Evolutionary conservation across 2,888 invertebrate genomes (phyloP), one percentile per base, ranked within the genome.

Genomic region (Halocaridina rubra): DNA sequence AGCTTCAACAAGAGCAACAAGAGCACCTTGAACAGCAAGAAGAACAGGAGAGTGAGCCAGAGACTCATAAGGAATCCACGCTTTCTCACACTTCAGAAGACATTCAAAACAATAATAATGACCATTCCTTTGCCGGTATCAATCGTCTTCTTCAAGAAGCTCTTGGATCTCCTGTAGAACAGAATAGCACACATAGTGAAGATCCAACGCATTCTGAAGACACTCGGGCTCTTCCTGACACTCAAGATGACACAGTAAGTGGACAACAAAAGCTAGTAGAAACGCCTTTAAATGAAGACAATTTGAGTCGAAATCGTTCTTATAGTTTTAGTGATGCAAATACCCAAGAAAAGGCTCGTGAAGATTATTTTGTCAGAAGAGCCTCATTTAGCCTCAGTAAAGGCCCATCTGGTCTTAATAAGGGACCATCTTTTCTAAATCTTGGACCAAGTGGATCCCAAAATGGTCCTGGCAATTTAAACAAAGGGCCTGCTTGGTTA

Each of bases 401-500:
- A 61, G 82, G 82, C 4, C 82, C 82, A 16, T 84, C 82, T 39
- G 78, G 78, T 10, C 22, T 84, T 16, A 78, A 84, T 30, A 27
- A 29, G 30, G 82, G 82, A n/a, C 82, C 82, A 16, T 84, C 82
- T 16, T 67, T 61, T 10, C 30, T 78, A 19, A 27, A 71, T 24
- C 78, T 33, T 19, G 82, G 82, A 4, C 82, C 82, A 64, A 46
- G 53, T 10, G 82, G 82, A 30, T 46, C 59, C 1, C 67, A 84
- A 4, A 84, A 84, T 61, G 82, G 82, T 7, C 82, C 82, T 30
- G 78, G 78, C 22, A 64, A 84, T 59, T 32, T 84, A 24, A 84
- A 78, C 32, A 84, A 78, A 72, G 82, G 82, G n/a, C 77, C 82
- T 16, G 78, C 46, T n/a, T 78, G 72, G 46, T 32, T 84, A n/a